Evolutionary conservation across 2,888 invertebrate genomes (phyloP), one percentile per base, ranked within the genome.

Genomic region (Cyclophora punctaria): DNA sequence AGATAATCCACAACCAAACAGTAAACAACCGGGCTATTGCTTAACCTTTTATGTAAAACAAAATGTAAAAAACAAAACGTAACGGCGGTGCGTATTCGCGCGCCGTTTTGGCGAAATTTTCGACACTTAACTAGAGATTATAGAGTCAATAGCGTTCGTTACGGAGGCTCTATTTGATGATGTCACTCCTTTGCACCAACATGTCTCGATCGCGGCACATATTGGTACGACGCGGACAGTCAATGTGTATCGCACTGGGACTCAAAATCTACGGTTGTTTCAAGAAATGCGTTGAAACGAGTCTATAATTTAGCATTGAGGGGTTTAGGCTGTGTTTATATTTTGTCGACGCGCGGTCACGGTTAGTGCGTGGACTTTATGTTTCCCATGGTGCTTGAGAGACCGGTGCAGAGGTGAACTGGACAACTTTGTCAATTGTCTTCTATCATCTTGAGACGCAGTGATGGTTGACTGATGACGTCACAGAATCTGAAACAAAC

Each of bases 281-380:
- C 86, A 96, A 90, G 86, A 96, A 96, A 89, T 96, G 96, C 80
- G 96, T 96, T 82, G 96, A 95, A 66, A 96, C 96, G 78, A 96
- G 92, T 90, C 96, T 94, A 93, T 96, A 93, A 90, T 95, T 96
- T 92, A 96, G 95, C 96, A 96, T 96, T 86, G 85, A 88, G 71
- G 68, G 71, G 58, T 68, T 60, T 90, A 71, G 64, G 75, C 73
- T 71, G 71, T 77, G 74, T 66, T 66, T 60, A 63, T 74, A 84
- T 80, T 78, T 73, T 66, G 58, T 63, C 75, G 73, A 82, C 80
- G 74, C 75, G 56, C 59, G 57, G 53, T 58, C 64, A 61, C 70
- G 59, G 55, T 68, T 67, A 75, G 50, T 73, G 76, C 45, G 64
- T 55, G 53, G 47, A 47, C 51, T 48, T 57, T 47, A 55, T 52